Conservation (phyloP, 2,113 vertebrate genomes). For the Xiphophorus maculatus region DNA sequence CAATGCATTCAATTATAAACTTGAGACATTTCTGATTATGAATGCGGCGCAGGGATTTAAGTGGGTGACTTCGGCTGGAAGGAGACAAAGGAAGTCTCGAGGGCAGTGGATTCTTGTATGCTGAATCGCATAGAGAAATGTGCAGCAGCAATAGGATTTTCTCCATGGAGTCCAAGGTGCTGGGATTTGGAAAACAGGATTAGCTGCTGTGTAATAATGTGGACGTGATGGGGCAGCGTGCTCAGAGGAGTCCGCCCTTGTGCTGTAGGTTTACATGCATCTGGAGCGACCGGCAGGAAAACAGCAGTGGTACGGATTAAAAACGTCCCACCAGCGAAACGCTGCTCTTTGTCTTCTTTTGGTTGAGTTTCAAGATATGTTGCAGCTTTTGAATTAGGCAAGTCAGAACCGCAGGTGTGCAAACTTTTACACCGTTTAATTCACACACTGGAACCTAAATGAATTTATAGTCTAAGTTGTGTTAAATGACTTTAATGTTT, state of each 20-base stretch:
- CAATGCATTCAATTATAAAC: conserved; percentile 50
- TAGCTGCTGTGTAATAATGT: conserved; percentile 80
- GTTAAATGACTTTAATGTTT: too few relatives aligned
- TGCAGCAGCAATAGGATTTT: conserved; percentile 77
- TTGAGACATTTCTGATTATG: conserved; percentile 57
- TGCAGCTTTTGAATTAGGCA: conserved; percentile 17
- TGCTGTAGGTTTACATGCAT: conserved; percentile 29
- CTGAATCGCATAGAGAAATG: conserved; percentile 73
- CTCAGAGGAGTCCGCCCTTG: conserved; percentile 37
- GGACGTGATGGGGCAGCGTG: conserved; percentile 62
- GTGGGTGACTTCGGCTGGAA: conserved; percentile 46
- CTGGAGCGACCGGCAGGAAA: conserved; percentile 22
- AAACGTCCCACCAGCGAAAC: conserved; percentile 51
- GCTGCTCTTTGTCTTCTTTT: conserved; percentile 23
- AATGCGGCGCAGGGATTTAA: conserved; percentile 46
- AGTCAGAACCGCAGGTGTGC: too few relatives aligned
- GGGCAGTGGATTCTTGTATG: conserved; percentile 59
- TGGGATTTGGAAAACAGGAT: conserved; percentile 82
- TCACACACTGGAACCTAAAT: too few relatives aligned
- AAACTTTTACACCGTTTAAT: too few relatives aligned
- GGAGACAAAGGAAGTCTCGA: conserved; percentile 67
- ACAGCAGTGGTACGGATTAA: conserved; percentile 58
- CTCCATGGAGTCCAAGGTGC: conserved; percentile 71
- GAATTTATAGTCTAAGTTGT: too few relatives aligned
- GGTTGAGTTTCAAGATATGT: conserved; percentile 47